Base-by-base conservation (phyloP, 2,113 vertebrate genomes). In the Corythaixoides concolor region DNA sequence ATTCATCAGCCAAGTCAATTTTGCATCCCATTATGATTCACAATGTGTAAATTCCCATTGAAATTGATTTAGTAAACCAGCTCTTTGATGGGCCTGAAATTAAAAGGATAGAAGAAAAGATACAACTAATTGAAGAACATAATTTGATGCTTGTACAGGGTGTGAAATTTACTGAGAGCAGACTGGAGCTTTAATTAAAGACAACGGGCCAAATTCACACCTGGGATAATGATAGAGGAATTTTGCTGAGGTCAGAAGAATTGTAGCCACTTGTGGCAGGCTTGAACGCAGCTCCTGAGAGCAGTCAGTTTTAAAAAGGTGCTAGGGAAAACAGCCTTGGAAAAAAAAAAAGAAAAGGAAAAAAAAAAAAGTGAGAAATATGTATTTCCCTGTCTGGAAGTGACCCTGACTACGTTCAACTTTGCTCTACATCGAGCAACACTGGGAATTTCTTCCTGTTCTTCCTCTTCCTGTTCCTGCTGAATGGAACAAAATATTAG, bases 41-140 rank as follows among this genome's bases (percentile, higher is more conserved):
- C 96, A 97, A 97, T 98, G 97, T 96, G 97, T 96, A 97, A 97
- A 98, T 98, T 98, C 97, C 96, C 97, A 97, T 95, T 98, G 98
- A 98, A 98, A 98, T 97, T 97, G 97, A 98, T 98, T 98, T 98
- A 97, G 97, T 96, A 98, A 98, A 98, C 98, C 95, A 94, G 95
- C 93, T 94, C 94, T 98, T 97, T 96, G 96, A 98, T 96, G 95
- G 97, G 91, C 59, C 97, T 95, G 96, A 97, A 98, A 98, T 98
- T 98, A 98, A 98, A 98, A 97, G 95, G 95, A 96, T 89, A 97
- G 93, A 96, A 97, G 94, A 96, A 92, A 94, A 95, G 96, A 97
- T 92, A 92, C 92, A 93, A 95, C 96, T 97, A 97, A 97, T 97
- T 95, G 79, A 96, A 97, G 93, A 97, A 97, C 95, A 96, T 95